A percentile compares a stretch with the other conserved stretches of the same genome.
phyloP scores from a whole-genome alignment of 2,888 invertebrate genomes.

The Halocaridina rubra region DNA sequence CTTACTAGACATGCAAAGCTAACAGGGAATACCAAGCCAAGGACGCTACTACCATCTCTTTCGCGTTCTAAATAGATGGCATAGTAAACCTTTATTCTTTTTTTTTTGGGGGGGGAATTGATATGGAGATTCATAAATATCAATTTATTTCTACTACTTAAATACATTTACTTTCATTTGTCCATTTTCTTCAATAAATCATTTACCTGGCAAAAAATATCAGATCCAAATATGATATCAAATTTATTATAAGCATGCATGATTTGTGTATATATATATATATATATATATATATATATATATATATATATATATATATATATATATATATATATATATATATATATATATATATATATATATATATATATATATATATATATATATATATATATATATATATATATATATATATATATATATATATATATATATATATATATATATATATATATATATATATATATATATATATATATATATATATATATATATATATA shows the following conservation, averaged over 20 bases:
- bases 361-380: not conserved
- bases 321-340: not conserved
- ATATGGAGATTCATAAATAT: too few relatives aligned
- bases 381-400: not conserved
- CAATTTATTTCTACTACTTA: too few relatives aligned
- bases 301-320: not conserved
- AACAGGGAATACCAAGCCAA: too few relatives aligned
- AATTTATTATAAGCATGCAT: not conserved
- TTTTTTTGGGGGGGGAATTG: too few relatives aligned
- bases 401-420: not conserved
- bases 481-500: not conserved
- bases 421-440: not conserved
- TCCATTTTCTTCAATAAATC: too few relatives aligned
- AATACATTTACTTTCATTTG: too few relatives aligned
- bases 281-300: not conserved
- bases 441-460: not conserved
- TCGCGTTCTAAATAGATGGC: too few relatives aligned
- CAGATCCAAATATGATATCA: too few relatives aligned
- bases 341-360: not conserved
- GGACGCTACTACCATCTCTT: too few relatives aligned
- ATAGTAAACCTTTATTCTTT: too few relatives aligned
- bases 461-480: not conserved
- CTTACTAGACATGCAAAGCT: too few relatives aligned
- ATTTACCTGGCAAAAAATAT: too few relatives aligned
- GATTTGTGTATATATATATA: not conserved